These are phyloP conservation scores for Sarcophilus harrisii DNA, from an alignment of 2,797 vertebrate species.

Conservation along the genomic window DNA sequence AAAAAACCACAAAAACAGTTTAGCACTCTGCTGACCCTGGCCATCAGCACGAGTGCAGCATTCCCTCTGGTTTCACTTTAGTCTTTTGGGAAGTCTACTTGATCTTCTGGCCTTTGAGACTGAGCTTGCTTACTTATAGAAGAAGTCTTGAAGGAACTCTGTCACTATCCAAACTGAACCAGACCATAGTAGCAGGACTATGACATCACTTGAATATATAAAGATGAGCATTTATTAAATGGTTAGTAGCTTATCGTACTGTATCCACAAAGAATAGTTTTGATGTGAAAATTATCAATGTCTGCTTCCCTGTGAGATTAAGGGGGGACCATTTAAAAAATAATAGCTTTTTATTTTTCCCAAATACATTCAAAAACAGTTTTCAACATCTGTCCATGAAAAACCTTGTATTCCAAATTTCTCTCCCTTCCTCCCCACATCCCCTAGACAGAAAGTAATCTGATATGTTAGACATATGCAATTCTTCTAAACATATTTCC, in stretches of 20 bases:
- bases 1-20: background rate
- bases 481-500: no score
- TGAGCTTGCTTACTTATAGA: background rate
- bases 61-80: background rate
- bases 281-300: background rate
- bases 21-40: background rate
- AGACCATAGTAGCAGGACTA: background rate
- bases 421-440: no score
- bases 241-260: background rate
- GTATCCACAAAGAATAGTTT: conserved; percentile 8
- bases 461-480: no score
- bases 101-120: background rate
- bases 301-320: conserved; percentile 31
- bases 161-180: background rate
- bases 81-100: background rate
- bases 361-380: no score
- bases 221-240: background rate
- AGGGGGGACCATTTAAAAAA: conserved; percentile 7
- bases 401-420: no score
- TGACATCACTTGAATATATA: background rate
- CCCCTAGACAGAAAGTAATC: no score
- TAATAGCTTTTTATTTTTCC: no score
- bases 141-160: background rate
- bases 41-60: background rate
- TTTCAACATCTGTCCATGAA: no score